Percentiles rank a stretch among this genome's conserved stretches.
These are phyloP conservation scores for Melanotaenia pygmaea DNA, from an alignment of 2,797 vertebrate species.

Conservation along the genomic window DNA sequence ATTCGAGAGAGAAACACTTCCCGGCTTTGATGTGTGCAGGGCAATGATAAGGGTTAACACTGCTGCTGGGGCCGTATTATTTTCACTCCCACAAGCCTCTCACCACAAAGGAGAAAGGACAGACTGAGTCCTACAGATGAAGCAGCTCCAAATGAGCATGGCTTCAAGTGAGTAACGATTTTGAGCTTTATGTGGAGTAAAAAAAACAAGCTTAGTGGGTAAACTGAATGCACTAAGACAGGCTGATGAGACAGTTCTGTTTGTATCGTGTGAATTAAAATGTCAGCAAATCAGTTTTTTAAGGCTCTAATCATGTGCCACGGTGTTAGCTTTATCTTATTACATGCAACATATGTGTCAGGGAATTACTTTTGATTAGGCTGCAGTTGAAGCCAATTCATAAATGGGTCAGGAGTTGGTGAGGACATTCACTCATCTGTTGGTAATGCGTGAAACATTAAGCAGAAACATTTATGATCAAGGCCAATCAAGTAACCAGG, in stretches of 20 bases:
- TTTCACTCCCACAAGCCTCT: slow-evolving; percentile 8
- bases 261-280: background rate
- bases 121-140: background rate
- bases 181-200: background rate
- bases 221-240: background rate
- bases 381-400: slow-evolving; percentile 2
- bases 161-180: background rate
- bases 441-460: background rate
- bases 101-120: background rate
- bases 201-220: background rate
- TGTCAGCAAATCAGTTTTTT: background rate
- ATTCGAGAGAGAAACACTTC: slow-evolving; percentile 5
- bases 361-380: background rate
- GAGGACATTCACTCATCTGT: background rate
- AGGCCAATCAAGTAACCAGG: background rate
- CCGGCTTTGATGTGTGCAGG: slow-evolving; percentile 1
- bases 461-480: slow-evolving; percentile 1
- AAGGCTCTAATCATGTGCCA: background rate
- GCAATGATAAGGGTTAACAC: slow-evolving; percentile 2
- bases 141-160: background rate
- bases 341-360: background rate
- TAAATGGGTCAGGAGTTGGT: background rate
- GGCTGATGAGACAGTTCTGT: background rate
- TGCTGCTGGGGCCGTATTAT: background rate
- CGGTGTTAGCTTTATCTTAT: background rate